Base-by-base conservation (phyloP, 2,888 invertebrate genomes). In the Hydrotaea cyrtoneurina region DNA sequence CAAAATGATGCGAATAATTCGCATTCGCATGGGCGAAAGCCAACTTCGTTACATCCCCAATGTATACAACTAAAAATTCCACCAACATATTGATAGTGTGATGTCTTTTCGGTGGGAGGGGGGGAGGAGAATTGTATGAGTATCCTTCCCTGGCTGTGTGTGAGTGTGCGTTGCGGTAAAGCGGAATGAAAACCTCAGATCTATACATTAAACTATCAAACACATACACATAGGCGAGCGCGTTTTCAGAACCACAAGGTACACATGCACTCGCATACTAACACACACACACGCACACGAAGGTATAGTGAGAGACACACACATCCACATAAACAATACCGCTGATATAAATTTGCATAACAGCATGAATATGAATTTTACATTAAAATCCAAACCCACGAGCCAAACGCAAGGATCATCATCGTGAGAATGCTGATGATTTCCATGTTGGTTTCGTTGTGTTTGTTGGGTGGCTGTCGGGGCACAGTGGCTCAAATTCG, bases 291-390 rank as follows among this genome's bases (percentile, higher is more conserved):
- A 43, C 36, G 2, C 23, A 19, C 43, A 43, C 64, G 7, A 26
- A 21, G 15, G 13, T 21, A 39, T 10, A 36, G n/a, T 2, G 17
- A 8, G 43, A 39, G 4, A 39, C 11, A 39, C 17, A 69, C 69
- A 69, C 43, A 43, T 46, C 3, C 46, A 21, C n/a, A 21, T 21
- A 23, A 10, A 21, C 59, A 59, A 21, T 15, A 31, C 21, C 55
- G n/a, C 43, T 46, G 69, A 69, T 69, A 69, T 69, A 69, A 69
- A 69, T 69, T 69, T 69, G 69, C 69, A 69, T 69, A 69, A 43
- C 69, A 69, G 69, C 69, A 69, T 69, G 69, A 69, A 69, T 69
- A 69, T 69, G 69, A 69, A 69, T 69, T 69, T 69, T 69, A 69
- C 69, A 69, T 69, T 69, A 69, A 69, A 43, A 69, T 69, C 46